A percentile compares a stretch with the other conserved stretches of the same genome.
These are phyloP conservation scores for Scrobipalpa atriplicella DNA, from an alignment of 2,888 invertebrate species.

Conservation along the genomic window DNA sequence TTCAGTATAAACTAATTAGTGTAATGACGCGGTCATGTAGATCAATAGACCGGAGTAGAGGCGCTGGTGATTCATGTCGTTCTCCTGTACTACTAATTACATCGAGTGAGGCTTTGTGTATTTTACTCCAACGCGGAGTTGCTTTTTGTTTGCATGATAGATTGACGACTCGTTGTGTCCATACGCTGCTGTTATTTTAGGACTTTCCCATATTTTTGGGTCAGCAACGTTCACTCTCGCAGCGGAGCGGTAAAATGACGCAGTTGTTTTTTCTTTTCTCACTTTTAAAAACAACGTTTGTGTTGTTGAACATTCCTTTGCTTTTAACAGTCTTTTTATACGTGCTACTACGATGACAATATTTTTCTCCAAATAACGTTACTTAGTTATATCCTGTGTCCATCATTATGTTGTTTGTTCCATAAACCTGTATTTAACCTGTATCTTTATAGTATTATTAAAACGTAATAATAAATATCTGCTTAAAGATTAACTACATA, in stretches of 20 bases:
- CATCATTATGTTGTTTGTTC: too few relatives aligned
- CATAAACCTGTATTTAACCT: too few relatives aligned
- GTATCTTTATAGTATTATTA: too few relatives aligned
- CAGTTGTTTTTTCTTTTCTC: background rate
- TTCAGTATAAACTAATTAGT: slow-evolving; percentile 24
- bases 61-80: slow-evolving; percentile 23
- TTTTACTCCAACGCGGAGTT: slow-evolving; percentile 18
- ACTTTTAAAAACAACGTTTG: too few relatives aligned
- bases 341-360: too few relatives aligned
- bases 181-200: slow-evolving; percentile 16
- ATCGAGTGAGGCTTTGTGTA: slow-evolving; percentile 23
- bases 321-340: too few relatives aligned
- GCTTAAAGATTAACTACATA: too few relatives aligned
- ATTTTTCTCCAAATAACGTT: too few relatives aligned
- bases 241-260: background rate
- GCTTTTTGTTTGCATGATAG: slow-evolving; percentile 28
- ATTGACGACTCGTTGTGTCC: slow-evolving; percentile 23
- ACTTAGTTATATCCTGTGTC: too few relatives aligned
- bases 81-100: slow-evolving; percentile 23
- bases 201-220: slow-evolving; percentile 10
- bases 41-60: slow-evolving; percentile 1
- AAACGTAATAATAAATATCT: too few relatives aligned
- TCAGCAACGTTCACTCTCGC: background rate
- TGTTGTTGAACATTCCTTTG: too few relatives aligned
- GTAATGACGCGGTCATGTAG: slow-evolving; percentile 19